Conservation (phyloP, 2,113 vertebrate genomes). For the Syngnathoides biaculeatus region DNA sequence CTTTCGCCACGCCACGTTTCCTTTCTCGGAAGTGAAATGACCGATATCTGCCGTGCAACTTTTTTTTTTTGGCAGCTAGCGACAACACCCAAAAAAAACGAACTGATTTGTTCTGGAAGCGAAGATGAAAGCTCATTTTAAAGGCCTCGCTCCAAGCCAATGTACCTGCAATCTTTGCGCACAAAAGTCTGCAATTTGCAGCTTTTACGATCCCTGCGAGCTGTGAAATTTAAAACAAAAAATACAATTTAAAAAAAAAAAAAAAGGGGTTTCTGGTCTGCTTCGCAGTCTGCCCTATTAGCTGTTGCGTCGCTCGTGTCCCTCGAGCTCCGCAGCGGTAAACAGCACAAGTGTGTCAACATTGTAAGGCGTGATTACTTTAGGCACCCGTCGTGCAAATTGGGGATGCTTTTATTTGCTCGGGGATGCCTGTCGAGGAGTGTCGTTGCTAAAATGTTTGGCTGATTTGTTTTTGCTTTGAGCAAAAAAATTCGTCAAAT, state of each 20-base stretch:
- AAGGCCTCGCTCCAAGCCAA: slow-evolving; percentile 4
- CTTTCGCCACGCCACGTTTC: background rate
- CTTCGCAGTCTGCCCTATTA: slow-evolving; percentile 32
- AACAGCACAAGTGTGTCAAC: slow-evolving; percentile 21
- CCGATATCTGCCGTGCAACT: background rate
- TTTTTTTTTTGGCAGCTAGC: background rate
- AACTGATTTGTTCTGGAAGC: background rate
- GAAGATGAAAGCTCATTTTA: background rate
- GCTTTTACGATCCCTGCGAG: slow-evolving; percentile 4
- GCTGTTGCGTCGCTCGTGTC: slow-evolving; percentile 23
- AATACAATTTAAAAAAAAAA: background rate
- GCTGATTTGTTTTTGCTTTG: background rate
- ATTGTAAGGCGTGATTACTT: slow-evolving; percentile 26
- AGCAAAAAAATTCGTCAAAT: too few species aligned
- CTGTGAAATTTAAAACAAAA: too few species aligned
- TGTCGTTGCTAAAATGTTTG: slow-evolving; percentile 8
- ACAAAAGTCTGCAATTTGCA: slow-evolving; percentile 22
- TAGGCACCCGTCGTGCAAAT: slow-evolving; percentile 16
- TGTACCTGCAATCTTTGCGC: background rate
- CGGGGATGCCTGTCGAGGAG: background rate
- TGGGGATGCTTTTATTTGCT: slow-evolving; percentile 4
- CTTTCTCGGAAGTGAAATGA: background rate
- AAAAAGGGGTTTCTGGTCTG: slow-evolving; percentile 23
- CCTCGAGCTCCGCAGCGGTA: slow-evolving; percentile 20
- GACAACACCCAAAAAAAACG: background rate